Evolutionary conservation across 2,113 vertebrate genomes (phyloP).

Genomic region (Otis tarda): DNA sequence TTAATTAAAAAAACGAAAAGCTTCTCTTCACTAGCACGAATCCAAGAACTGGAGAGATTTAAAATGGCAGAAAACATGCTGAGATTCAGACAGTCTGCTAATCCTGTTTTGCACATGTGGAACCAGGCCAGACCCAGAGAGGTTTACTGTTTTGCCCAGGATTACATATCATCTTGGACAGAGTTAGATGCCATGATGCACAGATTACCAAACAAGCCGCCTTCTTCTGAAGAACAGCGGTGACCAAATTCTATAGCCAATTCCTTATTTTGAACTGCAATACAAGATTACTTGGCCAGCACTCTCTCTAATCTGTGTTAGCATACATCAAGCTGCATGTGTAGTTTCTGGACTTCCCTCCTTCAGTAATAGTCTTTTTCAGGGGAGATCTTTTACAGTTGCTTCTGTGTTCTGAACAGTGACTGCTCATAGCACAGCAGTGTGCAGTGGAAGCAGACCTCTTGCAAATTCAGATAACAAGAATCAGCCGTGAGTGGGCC

Average conservation of each 20-base stretch:
- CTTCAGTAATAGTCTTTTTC: not conserved
- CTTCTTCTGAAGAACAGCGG: not conserved
- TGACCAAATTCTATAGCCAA: not conserved
- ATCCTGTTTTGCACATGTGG: not conserved
- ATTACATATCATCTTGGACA: not conserved
- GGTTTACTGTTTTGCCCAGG: not conserved
- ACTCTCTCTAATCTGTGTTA: not conserved
- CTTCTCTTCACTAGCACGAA: not conserved
- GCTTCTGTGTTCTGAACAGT: not conserved
- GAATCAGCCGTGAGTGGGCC: not conserved
- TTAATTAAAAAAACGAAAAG: not conserved
- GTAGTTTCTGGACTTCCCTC: not conserved
- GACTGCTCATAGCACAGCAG: rapidly evolving
- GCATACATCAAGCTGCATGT: rapidly evolving
- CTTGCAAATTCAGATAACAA: not conserved
- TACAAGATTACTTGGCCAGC: not conserved
- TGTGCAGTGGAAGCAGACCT: not conserved
- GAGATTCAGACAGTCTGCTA: not conserved
- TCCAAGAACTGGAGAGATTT: not conserved
- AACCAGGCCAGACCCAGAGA: not conserved
- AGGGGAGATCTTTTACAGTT: not conserved
- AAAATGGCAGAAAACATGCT: not conserved
- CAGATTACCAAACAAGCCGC: not conserved
- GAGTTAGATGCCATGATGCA: not conserved
- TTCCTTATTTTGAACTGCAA: not conserved